Evolutionary conservation across 2,113 vertebrate species (phyloP).

Genomic region (Hydrolagus affinis): DNA sequence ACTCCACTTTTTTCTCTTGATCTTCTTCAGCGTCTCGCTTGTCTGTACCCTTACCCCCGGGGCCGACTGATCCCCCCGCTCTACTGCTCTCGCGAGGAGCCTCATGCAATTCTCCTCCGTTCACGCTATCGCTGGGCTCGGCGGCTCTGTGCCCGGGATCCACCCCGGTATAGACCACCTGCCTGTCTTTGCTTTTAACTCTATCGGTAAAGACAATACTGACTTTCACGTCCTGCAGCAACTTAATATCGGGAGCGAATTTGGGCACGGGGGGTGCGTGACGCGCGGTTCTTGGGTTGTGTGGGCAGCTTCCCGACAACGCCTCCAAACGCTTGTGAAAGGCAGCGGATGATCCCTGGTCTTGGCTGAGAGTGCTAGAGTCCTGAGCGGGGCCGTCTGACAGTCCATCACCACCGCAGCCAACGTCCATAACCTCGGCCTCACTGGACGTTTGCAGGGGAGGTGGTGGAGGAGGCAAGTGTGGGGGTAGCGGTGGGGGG

Average conservation of each 20-base stretch:
- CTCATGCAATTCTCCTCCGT: conserved; percentile 81
- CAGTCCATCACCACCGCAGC: conserved; percentile 99
- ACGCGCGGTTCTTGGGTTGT: conserved; percentile 86
- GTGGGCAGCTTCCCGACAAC: conserved; percentile 61
- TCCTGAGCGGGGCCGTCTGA: conserved; percentile 85
- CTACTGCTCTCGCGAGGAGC: conserved; percentile 57
- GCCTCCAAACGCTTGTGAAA: conserved; percentile 70
- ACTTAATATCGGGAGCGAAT: conserved; percentile 88
- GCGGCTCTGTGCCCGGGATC: conserved; percentile 62
- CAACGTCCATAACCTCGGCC: conserved; percentile 99
- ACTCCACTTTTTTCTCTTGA: conserved; percentile 93
- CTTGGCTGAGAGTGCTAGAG: conserved; percentile 59
- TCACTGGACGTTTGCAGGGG: conserved; percentile 99
- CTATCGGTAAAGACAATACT: conserved; percentile 88
- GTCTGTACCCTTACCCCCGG: conserved; percentile 47
- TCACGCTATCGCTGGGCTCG: conserved; percentile 60
- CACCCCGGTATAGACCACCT: conserved; percentile 84
- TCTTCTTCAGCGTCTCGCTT: conserved; percentile 72
- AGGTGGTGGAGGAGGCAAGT: conserved; percentile 88
- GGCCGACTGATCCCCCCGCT: conserved; percentile 48
- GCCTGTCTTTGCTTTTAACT: conserved; percentile 89
- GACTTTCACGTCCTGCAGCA: conserved; percentile 94
- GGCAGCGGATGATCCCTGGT: conserved; percentile 72
- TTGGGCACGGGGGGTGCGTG: conserved; percentile 82
- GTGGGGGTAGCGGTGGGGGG: conserved; percentile 64